Percentiles rank a stretch among this genome's conserved stretches.
Conservation (phyloP, 1,140 invertebrate genomes). For the Himalopsyche phryganea region DNA sequence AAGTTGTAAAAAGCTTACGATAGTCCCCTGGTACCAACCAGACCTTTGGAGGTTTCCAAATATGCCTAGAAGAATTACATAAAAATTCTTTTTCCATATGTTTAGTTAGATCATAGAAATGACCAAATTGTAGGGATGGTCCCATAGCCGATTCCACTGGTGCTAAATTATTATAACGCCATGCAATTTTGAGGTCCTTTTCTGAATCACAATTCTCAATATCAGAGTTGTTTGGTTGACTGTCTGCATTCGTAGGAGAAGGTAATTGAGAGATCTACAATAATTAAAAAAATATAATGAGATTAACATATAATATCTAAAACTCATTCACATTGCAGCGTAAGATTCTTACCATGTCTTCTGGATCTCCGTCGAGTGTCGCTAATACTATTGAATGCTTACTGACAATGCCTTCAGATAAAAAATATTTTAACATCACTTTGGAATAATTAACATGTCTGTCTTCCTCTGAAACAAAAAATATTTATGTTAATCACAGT, state of each 20-base stretch:
- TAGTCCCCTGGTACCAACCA: neutral
- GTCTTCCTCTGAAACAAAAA: conserved; percentile 83
- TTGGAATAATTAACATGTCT: conserved; percentile 69
- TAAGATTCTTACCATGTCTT: conserved; percentile 49
- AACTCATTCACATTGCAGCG: neutral
- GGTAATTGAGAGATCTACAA: conserved; percentile 39
- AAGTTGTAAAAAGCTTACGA: neutral
- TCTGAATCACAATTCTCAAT: conserved; percentile 23
- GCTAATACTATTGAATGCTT: conserved; percentile 69
- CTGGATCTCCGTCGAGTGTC: conserved; percentile 66
- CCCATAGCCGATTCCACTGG: conserved; percentile 59
- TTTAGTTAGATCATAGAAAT: conserved; percentile 77
- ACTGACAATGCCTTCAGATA: conserved; percentile 74
- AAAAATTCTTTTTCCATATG: conserved; percentile 61
- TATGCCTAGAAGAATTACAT: conserved; percentile 36
- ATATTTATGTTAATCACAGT: no score
- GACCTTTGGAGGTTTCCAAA: conserved; percentile 17
- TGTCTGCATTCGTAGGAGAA: conserved; percentile 39
- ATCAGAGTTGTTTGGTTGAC: conserved; percentile 22
- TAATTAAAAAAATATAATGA: neutral
- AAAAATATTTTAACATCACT: conserved; percentile 74
- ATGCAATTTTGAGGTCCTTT: conserved; percentile 78
- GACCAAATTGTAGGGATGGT: conserved; percentile 58
- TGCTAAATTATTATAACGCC: conserved; percentile 76
- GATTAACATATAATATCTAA: neutral